Evolutionary conservation across 2,113 vertebrate genomes (phyloP).

Genomic region (Tamias sibiricus): DNA sequence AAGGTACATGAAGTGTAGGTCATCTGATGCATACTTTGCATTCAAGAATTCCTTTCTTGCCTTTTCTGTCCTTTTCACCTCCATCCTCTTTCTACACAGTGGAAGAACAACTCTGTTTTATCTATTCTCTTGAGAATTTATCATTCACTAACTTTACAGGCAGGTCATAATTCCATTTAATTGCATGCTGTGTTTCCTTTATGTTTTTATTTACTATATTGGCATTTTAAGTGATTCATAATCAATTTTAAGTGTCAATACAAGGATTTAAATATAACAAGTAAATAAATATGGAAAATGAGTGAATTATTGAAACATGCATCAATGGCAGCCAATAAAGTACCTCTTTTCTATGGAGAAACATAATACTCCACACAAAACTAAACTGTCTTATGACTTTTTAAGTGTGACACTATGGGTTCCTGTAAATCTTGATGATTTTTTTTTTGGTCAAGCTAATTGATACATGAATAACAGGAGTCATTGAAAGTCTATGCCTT

Average conservation of each 20-base stretch:
- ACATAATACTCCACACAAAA: neutral
- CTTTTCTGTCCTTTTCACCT: neutral
- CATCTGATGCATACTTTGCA: neutral
- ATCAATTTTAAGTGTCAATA: neutral
- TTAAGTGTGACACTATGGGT: neutral
- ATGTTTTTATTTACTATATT: neutral
- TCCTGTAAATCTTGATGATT: neutral
- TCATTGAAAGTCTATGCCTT: neutral
- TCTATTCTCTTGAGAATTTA: neutral
- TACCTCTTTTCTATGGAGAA: neutral
- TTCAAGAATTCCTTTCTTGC: neutral
- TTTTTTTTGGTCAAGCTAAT: neutral
- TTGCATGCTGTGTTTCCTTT: neutral
- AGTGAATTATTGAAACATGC: neutral
- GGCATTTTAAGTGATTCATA: neutral
- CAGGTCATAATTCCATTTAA: neutral
- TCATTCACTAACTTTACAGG: neutral
- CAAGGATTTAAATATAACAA: neutral
- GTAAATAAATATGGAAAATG: neutral
- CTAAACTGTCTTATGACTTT: slow-evolving; percentile 34
- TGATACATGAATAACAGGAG: neutral
- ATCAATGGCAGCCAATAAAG: neutral
- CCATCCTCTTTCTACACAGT: neutral
- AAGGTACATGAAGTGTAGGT: neutral
- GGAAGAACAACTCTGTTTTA: neutral